These are phyloP conservation scores for Oxygymnocypris stewartii DNA, from an alignment of 2,113 vertebrate genomes.

Conservation along the genomic window DNA sequence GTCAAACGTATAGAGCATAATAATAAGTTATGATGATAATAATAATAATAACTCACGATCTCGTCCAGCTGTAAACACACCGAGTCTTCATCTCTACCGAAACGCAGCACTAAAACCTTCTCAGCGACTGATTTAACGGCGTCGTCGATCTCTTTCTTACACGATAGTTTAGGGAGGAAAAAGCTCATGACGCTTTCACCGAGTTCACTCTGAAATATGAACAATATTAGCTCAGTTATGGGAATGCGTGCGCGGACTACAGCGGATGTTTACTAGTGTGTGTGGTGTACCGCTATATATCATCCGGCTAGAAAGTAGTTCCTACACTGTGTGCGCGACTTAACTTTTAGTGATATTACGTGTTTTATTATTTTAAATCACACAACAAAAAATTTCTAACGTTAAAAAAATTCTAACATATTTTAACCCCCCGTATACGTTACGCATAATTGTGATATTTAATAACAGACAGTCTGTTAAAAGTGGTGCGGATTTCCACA, in stretches of 20 bases:
- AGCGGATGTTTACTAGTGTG: constrained; percentile 12
- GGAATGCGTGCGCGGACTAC: no score
- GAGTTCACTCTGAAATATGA: no score
- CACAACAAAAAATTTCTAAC: no score
- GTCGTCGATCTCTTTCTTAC: constrained; percentile 89
- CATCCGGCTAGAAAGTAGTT: neutral
- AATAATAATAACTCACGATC: constrained; percentile 79
- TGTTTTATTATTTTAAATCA: neutral
- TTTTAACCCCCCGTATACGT: neutral
- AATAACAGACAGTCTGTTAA: neutral
- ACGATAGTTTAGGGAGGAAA: constrained; percentile 83
- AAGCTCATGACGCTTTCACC: constrained; percentile 81
- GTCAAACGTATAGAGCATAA: no score
- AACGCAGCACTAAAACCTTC: constrained; percentile 91
- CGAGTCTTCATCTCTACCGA: constrained; percentile 89
- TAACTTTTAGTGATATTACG: neutral
- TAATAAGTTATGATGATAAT: no score
- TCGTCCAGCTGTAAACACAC: constrained; percentile 93
- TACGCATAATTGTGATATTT: no score
- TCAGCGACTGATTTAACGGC: constrained; percentile 90
- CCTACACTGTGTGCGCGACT: neutral
- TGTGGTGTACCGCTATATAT: neutral
- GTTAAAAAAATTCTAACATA: neutral
- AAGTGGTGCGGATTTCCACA: neutral
- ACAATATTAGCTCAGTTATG: neutral